A percentile compares a stretch with the other conserved stretches of the same genome.
Evolutionary conservation across 2,113 vertebrate species (phyloP).

Genomic region (Monopterus albus): DNA sequence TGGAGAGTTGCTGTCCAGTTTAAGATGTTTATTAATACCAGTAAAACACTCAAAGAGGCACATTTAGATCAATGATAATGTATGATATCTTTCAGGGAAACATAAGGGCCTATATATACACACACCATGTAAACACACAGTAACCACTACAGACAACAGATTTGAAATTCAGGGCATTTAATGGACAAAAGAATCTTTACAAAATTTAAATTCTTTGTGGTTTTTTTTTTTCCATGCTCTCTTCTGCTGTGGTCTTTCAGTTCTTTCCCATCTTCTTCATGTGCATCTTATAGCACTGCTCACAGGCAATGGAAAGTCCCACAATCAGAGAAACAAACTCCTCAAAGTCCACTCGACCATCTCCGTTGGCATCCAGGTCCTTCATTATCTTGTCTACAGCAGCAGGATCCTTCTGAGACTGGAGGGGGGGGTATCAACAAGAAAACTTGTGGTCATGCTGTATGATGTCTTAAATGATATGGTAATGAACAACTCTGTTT

Average conservation of each 20-base stretch:
- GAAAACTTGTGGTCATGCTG: neutral
- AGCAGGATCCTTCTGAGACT: slow-evolving; percentile 89
- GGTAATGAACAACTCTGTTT: neutral
- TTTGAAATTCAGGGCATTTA: slow-evolving; percentile 56
- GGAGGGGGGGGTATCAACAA: neutral
- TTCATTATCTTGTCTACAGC: slow-evolving; percentile 93
- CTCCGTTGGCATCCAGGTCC: slow-evolving; percentile 90
- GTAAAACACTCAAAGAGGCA: neutral
- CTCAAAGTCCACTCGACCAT: slow-evolving; percentile 92
- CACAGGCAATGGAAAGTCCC: slow-evolving; percentile 92
- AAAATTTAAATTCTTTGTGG: slow-evolving; percentile 42
- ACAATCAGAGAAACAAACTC: slow-evolving; percentile 95
- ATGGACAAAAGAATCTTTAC: slow-evolving; percentile 55
- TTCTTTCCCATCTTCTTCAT: slow-evolving; percentile 49
- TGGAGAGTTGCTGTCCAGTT: neutral
- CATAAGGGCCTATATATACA: too few relatives aligned
- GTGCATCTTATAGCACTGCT: slow-evolving; percentile 85
- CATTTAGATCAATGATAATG: neutral
- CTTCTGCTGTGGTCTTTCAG: neutral
- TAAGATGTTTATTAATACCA: too few relatives aligned
- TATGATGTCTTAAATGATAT: neutral
- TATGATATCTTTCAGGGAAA: neutral
- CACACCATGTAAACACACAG: too few relatives aligned
- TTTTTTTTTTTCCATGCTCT: neutral
- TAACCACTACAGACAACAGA: slow-evolving; percentile 12